Evolutionary conservation across 1,140 invertebrate species (phyloP).

Genomic region (Luehdorfia chinensis): DNA sequence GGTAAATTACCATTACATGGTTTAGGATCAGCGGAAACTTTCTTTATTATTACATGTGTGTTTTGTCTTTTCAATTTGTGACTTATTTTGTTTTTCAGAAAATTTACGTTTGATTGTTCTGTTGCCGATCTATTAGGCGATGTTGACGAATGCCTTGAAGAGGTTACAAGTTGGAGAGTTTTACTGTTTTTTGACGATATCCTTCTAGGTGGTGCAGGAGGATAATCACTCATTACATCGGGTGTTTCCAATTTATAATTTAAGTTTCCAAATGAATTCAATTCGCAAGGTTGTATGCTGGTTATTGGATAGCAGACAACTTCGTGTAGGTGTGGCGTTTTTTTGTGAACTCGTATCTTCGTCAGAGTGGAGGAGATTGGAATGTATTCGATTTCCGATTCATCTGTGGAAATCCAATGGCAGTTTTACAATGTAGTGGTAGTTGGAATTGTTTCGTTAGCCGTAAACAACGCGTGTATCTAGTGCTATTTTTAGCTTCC

Average conservation of each 20-base stretch:
- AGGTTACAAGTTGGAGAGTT: constrained; percentile 82
- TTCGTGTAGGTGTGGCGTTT: constrained; percentile 64
- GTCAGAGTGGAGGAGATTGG: constrained; percentile 88
- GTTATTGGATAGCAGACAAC: constrained; percentile 80
- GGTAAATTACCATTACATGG: constrained; percentile 35
- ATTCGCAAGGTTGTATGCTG: constrained; percentile 44
- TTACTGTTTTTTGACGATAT: constrained; percentile 85
- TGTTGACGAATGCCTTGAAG: constrained; percentile 51
- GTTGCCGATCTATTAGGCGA: constrained; percentile 30
- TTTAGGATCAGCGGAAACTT: constrained; percentile 36
- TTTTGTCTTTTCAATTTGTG: constrained; percentile 76
- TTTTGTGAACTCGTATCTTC: constrained; percentile 86
- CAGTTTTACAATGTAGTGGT: constrained; percentile 30
- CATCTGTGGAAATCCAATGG: constrained; percentile 80
- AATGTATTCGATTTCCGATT: constrained; percentile 87
- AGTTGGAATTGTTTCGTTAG: constrained; percentile 39
- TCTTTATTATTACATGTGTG: constrained; percentile 65
- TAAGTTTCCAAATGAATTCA: neutral
- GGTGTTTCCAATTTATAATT: constrained; percentile 24
- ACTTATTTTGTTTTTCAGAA: constrained; percentile 78
- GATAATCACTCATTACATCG: constrained; percentile 39
- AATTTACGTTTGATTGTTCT: constrained; percentile 75
- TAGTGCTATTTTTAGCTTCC: constrained; percentile 57
- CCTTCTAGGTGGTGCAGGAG: constrained; percentile 84
- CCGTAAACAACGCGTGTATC: constrained; percentile 55